These are phyloP conservation scores for Actenoides hombroni DNA, from an alignment of 2,113 vertebrate genomes.

Conservation along the genomic window DNA sequence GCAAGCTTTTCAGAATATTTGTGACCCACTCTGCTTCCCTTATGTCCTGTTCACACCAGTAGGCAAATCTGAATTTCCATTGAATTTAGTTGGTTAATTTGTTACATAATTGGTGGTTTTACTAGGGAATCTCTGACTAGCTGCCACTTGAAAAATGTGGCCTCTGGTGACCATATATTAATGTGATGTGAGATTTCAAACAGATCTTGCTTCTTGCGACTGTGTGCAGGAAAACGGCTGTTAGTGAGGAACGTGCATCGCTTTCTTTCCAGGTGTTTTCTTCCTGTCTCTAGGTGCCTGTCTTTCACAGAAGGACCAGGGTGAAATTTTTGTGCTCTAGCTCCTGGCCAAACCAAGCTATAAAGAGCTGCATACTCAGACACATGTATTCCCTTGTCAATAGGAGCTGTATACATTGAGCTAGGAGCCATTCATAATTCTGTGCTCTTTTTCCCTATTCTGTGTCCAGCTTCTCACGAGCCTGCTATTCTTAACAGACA, in stretches of 20 bases:
- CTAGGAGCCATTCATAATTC: conserved; percentile 34
- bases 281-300: not conserved
- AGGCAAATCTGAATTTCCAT: not conserved
- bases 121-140: not conserved
- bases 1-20: not conserved
- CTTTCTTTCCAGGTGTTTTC: not conserved
- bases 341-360: conserved; percentile 27
- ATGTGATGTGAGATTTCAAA: not conserved
- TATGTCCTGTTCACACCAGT: fast-evolving
- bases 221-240: not conserved
- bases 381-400: not conserved
- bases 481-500: conserved; percentile 1
- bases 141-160: not conserved
- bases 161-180: not conserved
- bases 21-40: not conserved
- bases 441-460: not conserved
- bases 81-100: not conserved
- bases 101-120: not conserved
- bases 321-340: not conserved
- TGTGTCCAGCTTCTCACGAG: not conserved
- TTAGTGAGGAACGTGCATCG: not conserved
- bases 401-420: not conserved
- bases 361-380: not conserved
- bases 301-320: not conserved
- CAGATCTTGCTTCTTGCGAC: not conserved